Percentiles rank a stretch among this genome's conserved stretches.
phyloP scores from a whole-genome alignment of 2,113 vertebrate genomes.

The Polypterus senegalus region DNA sequence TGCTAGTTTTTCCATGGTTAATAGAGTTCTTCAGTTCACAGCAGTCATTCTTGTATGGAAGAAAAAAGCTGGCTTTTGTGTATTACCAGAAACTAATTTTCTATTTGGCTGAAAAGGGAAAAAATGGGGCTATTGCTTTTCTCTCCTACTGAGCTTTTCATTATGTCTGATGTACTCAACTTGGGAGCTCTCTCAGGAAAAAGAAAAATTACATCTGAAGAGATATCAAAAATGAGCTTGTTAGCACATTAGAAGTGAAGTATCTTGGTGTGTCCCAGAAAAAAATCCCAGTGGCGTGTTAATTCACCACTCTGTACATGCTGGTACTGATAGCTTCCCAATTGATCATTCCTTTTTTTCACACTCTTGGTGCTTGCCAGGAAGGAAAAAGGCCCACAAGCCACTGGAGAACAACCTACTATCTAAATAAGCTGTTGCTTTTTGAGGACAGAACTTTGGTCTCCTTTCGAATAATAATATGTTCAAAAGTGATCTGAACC shows the following conservation, averaged over 20 bases:
- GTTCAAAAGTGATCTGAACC: too few species aligned
- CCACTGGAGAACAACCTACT: conserved; percentile 65
- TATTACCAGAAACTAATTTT: conserved; percentile 97
- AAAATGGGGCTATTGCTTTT: conserved; percentile 75
- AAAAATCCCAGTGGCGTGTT: conserved; percentile 72
- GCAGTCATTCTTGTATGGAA: conserved; percentile 62
- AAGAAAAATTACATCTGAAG: conserved; percentile 66
- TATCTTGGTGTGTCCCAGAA: conserved; percentile 66
- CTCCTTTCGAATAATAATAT: conserved; percentile 23
- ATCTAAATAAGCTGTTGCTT: conserved; percentile 72
- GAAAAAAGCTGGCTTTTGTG: conserved; percentile 90
- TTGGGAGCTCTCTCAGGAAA: conserved; percentile 74
- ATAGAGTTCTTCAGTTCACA: conserved; percentile 75
- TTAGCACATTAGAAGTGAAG: conserved; percentile 89
- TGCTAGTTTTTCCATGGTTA: conserved; percentile 73
- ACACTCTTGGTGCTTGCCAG: conserved; percentile 65
- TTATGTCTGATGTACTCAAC: conserved; percentile 83
- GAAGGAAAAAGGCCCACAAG: conserved; percentile 62
- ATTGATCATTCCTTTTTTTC: conserved; percentile 70
- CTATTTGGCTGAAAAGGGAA: conserved; percentile 83
- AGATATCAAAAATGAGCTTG: conserved; percentile 83
- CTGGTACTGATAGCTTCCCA: conserved; percentile 75
- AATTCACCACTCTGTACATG: conserved; percentile 77
- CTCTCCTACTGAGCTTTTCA: conserved; percentile 80
- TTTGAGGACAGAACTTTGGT: conserved; percentile 23